Conservation (phyloP, 1,140 invertebrate species). For the Eciton burchellii region DNA sequence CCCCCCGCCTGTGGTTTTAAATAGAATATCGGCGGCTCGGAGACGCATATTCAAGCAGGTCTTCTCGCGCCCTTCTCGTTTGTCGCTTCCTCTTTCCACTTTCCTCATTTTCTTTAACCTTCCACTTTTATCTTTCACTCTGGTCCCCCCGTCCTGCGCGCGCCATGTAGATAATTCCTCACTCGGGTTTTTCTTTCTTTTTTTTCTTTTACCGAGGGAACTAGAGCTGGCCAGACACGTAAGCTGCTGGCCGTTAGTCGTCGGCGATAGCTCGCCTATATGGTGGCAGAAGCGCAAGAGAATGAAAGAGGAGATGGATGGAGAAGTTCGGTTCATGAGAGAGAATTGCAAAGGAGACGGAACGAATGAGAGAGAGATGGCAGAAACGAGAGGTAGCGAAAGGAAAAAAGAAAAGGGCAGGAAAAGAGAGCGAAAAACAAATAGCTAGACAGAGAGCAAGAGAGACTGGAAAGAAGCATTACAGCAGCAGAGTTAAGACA, state of each 20-base stretch:
- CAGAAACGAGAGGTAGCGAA: constrained; percentile 20
- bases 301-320: constrained; percentile 28
- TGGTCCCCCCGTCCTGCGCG: not conserved
- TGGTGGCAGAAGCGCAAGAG: constrained; percentile 38
- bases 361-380: not conserved
- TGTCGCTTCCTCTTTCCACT: constrained; percentile 33
- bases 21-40: constrained; percentile 83
- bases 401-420: not conserved
- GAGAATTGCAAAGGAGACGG: not conserved
- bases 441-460: constrained; percentile 1
- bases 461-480: constrained; percentile 43
- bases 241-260: constrained; percentile 75
- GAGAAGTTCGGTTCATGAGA: not conserved
- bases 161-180: constrained; percentile 57
- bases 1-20: constrained; percentile 79
- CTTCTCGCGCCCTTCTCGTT: constrained; percentile 30
- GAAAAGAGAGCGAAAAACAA: constrained; percentile 1
- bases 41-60: constrained; percentile 76
- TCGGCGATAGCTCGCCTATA: constrained; percentile 59
- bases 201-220: constrained; percentile 14
- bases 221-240: constrained; percentile 72
- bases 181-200: constrained; percentile 23
- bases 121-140: constrained; percentile 13
- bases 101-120: constrained; percentile 58
- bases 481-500: constrained; percentile 75